These are phyloP conservation scores for Achatina immaculata DNA, from an alignment of 1,140 invertebrate species.

Conservation along the genomic window DNA sequence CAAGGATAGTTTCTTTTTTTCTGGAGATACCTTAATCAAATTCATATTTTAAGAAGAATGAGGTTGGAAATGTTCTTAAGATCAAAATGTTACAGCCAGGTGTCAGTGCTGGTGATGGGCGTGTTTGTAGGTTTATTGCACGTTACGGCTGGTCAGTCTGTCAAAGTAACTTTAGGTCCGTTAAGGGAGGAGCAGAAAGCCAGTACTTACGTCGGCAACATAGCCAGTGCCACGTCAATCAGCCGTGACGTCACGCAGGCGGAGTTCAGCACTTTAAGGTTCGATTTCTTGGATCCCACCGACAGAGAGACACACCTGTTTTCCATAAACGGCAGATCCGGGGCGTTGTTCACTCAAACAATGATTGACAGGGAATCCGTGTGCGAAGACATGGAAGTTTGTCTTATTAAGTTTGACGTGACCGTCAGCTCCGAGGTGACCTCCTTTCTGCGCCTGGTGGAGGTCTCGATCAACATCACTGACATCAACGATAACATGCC, in stretches of 20 bases:
- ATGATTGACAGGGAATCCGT: constrained; percentile 47
- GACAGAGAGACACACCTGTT: constrained; percentile 44
- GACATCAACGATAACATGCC: constrained; percentile 83
- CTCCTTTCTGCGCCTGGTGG: constrained; percentile 83
- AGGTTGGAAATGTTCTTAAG: too few relatives aligned
- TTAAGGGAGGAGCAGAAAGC: constrained; percentile 41
- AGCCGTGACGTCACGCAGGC: constrained; percentile 25
- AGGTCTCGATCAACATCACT: constrained; percentile 81
- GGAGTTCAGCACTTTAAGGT: constrained; percentile 37
- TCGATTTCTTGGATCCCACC: constrained; percentile 43
- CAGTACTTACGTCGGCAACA: constrained; percentile 44
- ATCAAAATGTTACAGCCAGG: too few relatives aligned
- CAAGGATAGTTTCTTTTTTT: too few relatives aligned
- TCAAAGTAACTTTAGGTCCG: constrained; percentile 39
- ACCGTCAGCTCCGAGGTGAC: constrained; percentile 84
- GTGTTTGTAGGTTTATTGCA: too few relatives aligned
- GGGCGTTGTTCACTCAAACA: constrained; percentile 43
- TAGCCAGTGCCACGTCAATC: constrained; percentile 41
- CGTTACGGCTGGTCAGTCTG: constrained; percentile 8
- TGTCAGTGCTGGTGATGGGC: too few relatives aligned
- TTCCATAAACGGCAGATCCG: constrained; percentile 46
- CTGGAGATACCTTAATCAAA: too few relatives aligned
- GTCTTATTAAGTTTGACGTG: constrained; percentile 84
- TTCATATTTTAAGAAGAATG: too few relatives aligned
- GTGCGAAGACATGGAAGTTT: constrained; percentile 74